Evolutionary conservation across 2,113 vertebrate species (phyloP), one percentile per base, ranked within the genome.

Genomic region (Oryzias celebensis): DNA sequence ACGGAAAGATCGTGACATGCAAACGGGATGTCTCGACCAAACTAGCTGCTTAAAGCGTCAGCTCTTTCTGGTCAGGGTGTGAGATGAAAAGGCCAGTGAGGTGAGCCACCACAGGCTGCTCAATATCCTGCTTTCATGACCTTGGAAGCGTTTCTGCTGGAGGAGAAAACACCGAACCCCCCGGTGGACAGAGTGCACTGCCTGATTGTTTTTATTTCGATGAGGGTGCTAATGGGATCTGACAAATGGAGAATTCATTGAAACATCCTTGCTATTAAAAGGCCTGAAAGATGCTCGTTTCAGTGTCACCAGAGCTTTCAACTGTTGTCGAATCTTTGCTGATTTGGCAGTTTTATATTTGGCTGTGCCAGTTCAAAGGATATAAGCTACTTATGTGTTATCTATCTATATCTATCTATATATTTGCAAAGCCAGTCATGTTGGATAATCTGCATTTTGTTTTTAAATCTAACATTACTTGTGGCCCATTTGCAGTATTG

Each of bases 61-160:
- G 56, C 48, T 52, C 48, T 52, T 69, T 42, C 10, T n/a, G 31
- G 62, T 17, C 57, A 24, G 56, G 41, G 78, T 26, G 14, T 65
- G 74, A 51, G 51, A 28, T 54, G 15, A 0, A 75, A 58, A 53
- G 63, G 50, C 64, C 62, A 58, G 50, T 41, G 62, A 81, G 69
- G 57, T 74, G 75, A 70, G 66, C 60, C 62, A 48, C 41, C 24
- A 36, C 52, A 53, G 41, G 45, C 66, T 65, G 65, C 76, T 75
- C 81, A 62, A 81, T 86, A 16, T 68, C 73, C 71, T 66, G 65
- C 73, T 90, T 75, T 89, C 71, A 63, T 93, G 92, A 93, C 92
- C 91, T 92, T 92, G 91, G 90, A 89, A 87, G 74, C 78, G 78
- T 71, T 74, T 85, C 82, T 85, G 80, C 77, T 84, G 85, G 82